A percentile compares a stretch with the other conserved stretches of the same genome.
Evolutionary conservation across 1,140 invertebrate genomes (phyloP).

Genomic region (Bursaphelenchus mucronatus): DNA sequence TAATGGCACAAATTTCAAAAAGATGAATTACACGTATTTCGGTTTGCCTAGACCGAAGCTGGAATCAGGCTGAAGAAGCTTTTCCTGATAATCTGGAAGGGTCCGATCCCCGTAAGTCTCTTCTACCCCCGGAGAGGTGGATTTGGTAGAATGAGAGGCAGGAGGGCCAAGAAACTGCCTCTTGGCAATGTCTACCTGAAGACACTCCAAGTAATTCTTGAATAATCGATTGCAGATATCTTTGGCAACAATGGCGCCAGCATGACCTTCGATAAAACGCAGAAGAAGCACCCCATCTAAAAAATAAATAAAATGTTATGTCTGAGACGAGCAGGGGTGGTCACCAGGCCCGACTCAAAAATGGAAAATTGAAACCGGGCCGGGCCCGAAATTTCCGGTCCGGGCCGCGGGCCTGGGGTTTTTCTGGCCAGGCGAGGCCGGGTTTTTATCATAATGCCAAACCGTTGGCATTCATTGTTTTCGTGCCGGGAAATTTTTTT

Average conservation of each 20-base stretch:
- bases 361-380: too few relatives aligned
- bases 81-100: conserved; percentile 7
- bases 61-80: conserved; percentile 4
- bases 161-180: neutral
- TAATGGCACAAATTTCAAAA: too few relatives aligned
- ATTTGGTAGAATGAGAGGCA: neutral
- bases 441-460: too few relatives aligned
- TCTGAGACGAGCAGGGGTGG: too few relatives aligned
- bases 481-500: too few relatives aligned
- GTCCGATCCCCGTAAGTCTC: conserved; percentile 2
- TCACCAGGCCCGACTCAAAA: too few relatives aligned
- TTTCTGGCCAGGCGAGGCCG: too few relatives aligned
- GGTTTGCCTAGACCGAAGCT: conserved; percentile 8
- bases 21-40: conserved; percentile 10
- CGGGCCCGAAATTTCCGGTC: too few relatives aligned
- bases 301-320: conserved; percentile 12
- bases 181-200: neutral
- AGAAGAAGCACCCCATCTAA: conserved; percentile 54
- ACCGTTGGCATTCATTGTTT: too few relatives aligned
- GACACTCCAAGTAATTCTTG: conserved; percentile 28
- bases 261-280: conserved; percentile 59
- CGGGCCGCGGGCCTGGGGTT: too few relatives aligned
- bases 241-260: conserved; percentile 58
- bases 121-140: conserved; percentile 17
- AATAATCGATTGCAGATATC: conserved; percentile 46